Conservation (phyloP, 2,888 invertebrate genomes). For the Yponomeuta evonymella region DNA sequence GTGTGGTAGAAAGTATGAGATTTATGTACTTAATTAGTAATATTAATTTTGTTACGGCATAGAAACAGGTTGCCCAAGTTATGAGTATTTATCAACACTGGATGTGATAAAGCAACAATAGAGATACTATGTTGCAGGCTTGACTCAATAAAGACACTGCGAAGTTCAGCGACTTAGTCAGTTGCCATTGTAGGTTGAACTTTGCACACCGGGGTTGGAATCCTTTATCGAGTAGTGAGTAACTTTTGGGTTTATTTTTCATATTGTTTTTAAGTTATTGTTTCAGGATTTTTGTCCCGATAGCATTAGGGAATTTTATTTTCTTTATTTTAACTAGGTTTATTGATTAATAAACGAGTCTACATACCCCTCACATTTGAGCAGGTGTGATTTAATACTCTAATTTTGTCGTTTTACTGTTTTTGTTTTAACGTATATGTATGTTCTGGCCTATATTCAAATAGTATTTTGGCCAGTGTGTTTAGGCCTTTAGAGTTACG, state of each 20-base stretch:
- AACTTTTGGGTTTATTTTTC: conserved; percentile 74
- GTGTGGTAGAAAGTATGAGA: conserved; percentile 27
- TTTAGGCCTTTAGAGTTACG: conserved; percentile 74
- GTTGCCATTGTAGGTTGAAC: conserved; percentile 54
- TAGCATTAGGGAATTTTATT: conserved; percentile 76
- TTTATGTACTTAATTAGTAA: conserved; percentile 72
- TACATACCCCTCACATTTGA: conserved; percentile 60
- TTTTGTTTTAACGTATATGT: conserved; percentile 57
- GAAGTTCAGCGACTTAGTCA: conserved; percentile 9
- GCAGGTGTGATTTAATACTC: conserved; percentile 72
- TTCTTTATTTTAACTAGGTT: conserved; percentile 70
- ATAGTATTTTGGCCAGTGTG: conserved; percentile 74
- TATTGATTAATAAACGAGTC: conserved; percentile 50
- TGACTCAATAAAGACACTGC: conserved; percentile 36
- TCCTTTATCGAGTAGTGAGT: conserved; percentile 73
- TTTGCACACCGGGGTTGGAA: conserved; percentile 64
- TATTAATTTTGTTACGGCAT: conserved; percentile 67
- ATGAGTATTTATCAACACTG: conserved; percentile 54
- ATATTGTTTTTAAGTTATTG: conserved; percentile 76
- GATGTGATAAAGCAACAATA: conserved; percentile 74
- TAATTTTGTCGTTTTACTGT: conserved; percentile 69
- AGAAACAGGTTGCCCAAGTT: conserved; percentile 56
- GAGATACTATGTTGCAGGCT: conserved; percentile 58
- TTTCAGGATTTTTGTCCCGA: conserved; percentile 76
- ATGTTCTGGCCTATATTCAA: conserved; percentile 72